Evolutionary conservation across 2,797 vertebrate genomes (phyloP), one percentile per base, ranked within the genome.

Genomic region (Crocidura indochinensis): DNA sequence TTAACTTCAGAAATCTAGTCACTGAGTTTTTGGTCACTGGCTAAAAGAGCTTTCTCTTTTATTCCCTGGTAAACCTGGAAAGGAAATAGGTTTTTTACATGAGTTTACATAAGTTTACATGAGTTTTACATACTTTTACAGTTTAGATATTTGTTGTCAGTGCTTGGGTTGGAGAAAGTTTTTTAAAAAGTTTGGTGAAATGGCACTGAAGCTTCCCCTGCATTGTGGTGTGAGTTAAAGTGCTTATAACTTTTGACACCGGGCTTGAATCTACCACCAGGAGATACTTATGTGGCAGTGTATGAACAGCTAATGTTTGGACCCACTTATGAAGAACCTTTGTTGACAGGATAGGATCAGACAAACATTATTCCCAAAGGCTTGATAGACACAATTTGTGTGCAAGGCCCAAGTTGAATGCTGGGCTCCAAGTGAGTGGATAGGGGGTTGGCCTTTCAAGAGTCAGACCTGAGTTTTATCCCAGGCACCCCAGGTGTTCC

Each of bases 91-190:
- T 38, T 38, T 38, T 38, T 38, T 38, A 38, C 38, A 38, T 38
- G 38, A 38, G 38, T 38, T 38, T 38, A 38, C 5, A 5, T 38
- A 38, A 38, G 38, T 38, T 38, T 38, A 38, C 38, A 2, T 38
- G 38, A 38, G 38, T 38, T 38, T 38, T 38, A 38, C 38, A 38
- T 38, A 38, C 89, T 17, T 93, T 62, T 79, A 26, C 68, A 27
- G 53, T 94, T 87, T 51, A 71, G 29, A 82, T 60, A 31, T 76
- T 73, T 84, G n/a, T 82, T 84, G n/a, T 82, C 72, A 12, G 51
- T 81, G 3, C 7, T 65, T 76, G n/a, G 29, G 38, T 15, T 86
- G 65, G 46, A 87, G 44, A 60, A 60, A 67, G 1, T 20, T 49
- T 77, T 84, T 29, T 67, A 31, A 64, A n/a, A 65, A 27, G 27